phyloP scores from a whole-genome alignment of 2,888 invertebrate species.

The Blera fallax region DNA sequence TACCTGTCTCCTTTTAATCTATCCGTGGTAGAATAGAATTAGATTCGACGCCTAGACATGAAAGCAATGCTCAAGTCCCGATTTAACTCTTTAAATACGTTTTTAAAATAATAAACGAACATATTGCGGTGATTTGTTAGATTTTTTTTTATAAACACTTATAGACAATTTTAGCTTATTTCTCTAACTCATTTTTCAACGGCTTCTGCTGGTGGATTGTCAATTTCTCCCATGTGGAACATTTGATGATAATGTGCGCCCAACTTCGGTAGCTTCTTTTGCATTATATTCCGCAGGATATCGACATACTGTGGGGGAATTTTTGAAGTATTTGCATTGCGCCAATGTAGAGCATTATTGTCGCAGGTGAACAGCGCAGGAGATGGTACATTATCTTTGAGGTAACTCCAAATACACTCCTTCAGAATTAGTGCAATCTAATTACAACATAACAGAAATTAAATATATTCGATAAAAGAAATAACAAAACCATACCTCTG shows the following conservation, averaged over 20 bases:
- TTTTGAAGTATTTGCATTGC: constrained; percentile 87
- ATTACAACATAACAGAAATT: constrained; percentile 45
- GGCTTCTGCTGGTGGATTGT: constrained; percentile 60
- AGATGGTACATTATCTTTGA: constrained; percentile 93
- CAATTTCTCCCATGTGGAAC: constrained; percentile 83
- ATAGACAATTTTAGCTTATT: constrained; percentile 1
- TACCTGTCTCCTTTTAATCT: too few relatives aligned
- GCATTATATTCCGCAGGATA: constrained; percentile 89
- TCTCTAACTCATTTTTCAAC: constrained; percentile 24
- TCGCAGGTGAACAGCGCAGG: constrained; percentile 90
- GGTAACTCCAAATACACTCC: constrained; percentile 95
- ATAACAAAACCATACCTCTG: constrained; percentile 82
- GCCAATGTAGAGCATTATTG: constrained; percentile 88
- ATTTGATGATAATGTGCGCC: constrained; percentile 90
- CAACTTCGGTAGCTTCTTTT: constrained; percentile 89
- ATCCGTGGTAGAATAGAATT: too few relatives aligned
- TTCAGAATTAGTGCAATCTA: constrained; percentile 90
- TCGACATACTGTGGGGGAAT: constrained; percentile 90
- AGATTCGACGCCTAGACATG: too few relatives aligned
- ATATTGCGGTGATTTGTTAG: background rate
- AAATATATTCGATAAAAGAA: background rate
- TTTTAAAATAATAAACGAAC: background rate
- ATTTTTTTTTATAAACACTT: background rate
- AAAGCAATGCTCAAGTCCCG: too few relatives aligned
- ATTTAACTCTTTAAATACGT: background rate